These are phyloP conservation scores for Meiosimyza platycephala DNA, from an alignment of 2,888 invertebrate genomes.

Conservation along the genomic window DNA sequence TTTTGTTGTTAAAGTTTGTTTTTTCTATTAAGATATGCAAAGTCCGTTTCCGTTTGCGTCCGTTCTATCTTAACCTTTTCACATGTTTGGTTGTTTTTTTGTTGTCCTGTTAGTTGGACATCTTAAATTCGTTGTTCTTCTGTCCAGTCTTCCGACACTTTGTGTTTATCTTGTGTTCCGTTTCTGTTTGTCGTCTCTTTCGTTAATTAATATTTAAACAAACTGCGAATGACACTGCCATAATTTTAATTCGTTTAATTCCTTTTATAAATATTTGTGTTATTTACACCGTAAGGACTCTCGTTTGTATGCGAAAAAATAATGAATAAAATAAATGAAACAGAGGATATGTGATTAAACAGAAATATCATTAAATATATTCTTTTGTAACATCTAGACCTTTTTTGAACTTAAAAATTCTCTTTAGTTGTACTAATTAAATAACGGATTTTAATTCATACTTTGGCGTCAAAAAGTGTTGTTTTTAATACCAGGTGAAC, in stretches of 20 bases:
- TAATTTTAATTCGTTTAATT: slow-evolving; percentile 18
- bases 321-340: too few relatives aligned
- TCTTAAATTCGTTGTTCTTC: not conserved
- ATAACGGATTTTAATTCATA: too few relatives aligned
- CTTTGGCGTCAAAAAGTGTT: too few relatives aligned
- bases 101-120: not conserved
- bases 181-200: slow-evolving; percentile 9
- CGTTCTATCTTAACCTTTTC: not conserved
- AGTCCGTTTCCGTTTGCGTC: slow-evolving; percentile 2
- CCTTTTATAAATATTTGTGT: slow-evolving; percentile 21
- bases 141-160: not conserved
- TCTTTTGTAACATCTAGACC: too few relatives aligned
- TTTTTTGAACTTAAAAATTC: too few relatives aligned
- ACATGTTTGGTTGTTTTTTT: not conserved
- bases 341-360: too few relatives aligned
- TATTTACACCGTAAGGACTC: too few relatives aligned
- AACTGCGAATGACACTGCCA: slow-evolving; percentile 21
- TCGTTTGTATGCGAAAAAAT: too few relatives aligned
- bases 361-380: too few relatives aligned
- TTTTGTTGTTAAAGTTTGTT: not conserved
- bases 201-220: slow-evolving; percentile 25
- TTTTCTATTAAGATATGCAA: slow-evolving; percentile 17
- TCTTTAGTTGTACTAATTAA: too few relatives aligned
- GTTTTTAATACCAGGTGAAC: too few relatives aligned
- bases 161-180: not conserved